Conservation (phyloP, 2,113 vertebrate genomes). For the Perognathus longimembris region DNA sequence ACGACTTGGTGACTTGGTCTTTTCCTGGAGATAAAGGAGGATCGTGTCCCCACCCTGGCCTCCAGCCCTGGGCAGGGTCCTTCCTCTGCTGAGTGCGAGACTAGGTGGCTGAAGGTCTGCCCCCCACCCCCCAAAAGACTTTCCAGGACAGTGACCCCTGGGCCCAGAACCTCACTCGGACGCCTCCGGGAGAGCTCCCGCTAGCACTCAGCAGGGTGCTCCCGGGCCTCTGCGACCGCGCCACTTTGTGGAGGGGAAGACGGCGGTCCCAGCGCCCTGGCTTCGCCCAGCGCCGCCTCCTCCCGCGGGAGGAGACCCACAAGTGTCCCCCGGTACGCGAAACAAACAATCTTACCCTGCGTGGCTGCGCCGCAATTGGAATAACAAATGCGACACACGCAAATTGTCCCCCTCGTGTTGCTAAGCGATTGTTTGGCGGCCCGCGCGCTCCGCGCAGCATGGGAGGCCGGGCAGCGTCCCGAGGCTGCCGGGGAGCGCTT, state of each 20-base stretch:
- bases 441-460: conserved; percentile 83
- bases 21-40: neutral
- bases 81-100: neutral
- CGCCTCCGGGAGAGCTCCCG: no score
- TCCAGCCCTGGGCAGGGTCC: neutral
- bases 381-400: conserved; percentile 85
- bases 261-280: neutral
- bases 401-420: conserved; percentile 87
- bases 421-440: conserved; percentile 87
- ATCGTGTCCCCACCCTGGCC: neutral
- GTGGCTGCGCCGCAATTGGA: conserved; percentile 79
- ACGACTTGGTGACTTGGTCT: conserved; percentile 6
- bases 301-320: conserved; percentile 29
- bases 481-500: conserved; percentile 75
- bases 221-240: neutral
- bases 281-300: neutral
- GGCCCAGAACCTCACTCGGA: neutral
- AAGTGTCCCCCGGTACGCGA: conserved; percentile 68
- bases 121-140: neutral
- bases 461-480: conserved; percentile 69
- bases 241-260: neutral
- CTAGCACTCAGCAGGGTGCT: no score
- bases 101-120: neutral
- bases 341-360: conserved; percentile 72
- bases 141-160: neutral